Conservation (phyloP, 2,797 vertebrate species). For the Phoeniculus purpureus region DNA sequence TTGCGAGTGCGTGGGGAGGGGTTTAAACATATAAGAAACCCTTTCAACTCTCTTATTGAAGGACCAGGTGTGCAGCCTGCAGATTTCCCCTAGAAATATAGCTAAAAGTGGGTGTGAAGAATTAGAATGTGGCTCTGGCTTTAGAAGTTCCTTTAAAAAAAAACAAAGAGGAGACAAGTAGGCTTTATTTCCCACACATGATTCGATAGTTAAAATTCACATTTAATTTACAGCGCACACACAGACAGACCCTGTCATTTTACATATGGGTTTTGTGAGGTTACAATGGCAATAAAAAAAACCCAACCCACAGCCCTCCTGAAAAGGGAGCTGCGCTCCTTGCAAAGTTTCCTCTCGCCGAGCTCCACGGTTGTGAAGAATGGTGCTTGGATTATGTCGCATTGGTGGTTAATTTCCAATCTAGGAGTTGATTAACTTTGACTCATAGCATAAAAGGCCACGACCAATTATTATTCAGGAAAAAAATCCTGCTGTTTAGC, state of each 20-base stretch:
- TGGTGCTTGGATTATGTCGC: slow-evolving; percentile 23
- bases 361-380: slow-evolving; percentile 51
- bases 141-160: background rate
- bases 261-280: slow-evolving; percentile 40
- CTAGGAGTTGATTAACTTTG: slow-evolving; percentile 77
- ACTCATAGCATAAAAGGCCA: slow-evolving; percentile 76
- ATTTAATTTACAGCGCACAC: slow-evolving; percentile 50
- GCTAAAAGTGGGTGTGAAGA: background rate
- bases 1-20: background rate
- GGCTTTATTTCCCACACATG: slow-evolving; percentile 67
- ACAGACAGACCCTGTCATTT: slow-evolving; percentile 33
- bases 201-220: slow-evolving; percentile 57
- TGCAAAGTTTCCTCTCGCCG: slow-evolving; percentile 53
- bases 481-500: slow-evolving; percentile 79
- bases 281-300: slow-evolving; percentile 29
- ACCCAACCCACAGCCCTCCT: background rate
- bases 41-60: slow-evolving; percentile 30
- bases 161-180: background rate
- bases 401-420: slow-evolving; percentile 73
- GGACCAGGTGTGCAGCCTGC: slow-evolving; percentile 22
- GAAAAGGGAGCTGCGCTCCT: slow-evolving; percentile 41
- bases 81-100: slow-evolving; percentile 48
- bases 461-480: slow-evolving; percentile 81
- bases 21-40: slow-evolving; percentile 53
- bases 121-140: background rate